phyloP scores from a whole-genome alignment of 2,113 vertebrate genomes.

The Peromyscus polionotus region DNA sequence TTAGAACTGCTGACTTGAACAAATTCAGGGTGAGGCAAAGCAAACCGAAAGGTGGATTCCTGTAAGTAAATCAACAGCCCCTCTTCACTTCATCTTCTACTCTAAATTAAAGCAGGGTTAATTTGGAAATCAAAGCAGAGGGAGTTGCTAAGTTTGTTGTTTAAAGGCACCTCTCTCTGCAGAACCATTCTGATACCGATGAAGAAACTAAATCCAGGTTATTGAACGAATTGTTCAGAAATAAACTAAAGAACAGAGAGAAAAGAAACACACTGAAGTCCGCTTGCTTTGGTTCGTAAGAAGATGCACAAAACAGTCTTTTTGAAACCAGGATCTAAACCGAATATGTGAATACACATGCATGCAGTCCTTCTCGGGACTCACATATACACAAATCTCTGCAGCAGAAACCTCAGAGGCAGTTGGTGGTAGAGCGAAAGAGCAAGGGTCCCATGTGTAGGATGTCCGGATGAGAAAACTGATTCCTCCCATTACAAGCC shows the following conservation, averaged over 20 bases:
- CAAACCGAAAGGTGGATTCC: not conserved
- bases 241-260: constrained; percentile 36
- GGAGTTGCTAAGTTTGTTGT: not conserved
- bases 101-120: not conserved
- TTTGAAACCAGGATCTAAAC: not conserved
- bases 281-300: not conserved
- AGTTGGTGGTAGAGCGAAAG: not conserved
- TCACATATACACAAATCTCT: not conserved
- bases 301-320: not conserved
- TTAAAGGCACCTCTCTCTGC: not conserved
- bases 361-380: not conserved
- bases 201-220: constrained; percentile 12
- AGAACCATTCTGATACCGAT: not conserved
- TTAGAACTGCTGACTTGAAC: not conserved
- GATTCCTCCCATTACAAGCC: not conserved
- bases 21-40: not conserved
- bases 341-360: not conserved
- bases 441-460: not conserved
- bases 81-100: not conserved
- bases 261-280: not conserved
- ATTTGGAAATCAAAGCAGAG: constrained; percentile 14
- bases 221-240: not conserved
- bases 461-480: not conserved
- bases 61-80: not conserved
- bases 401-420: not conserved